phyloP scores from a whole-genome alignment of 2,888 invertebrate species.

The Drosophila dives region DNA sequence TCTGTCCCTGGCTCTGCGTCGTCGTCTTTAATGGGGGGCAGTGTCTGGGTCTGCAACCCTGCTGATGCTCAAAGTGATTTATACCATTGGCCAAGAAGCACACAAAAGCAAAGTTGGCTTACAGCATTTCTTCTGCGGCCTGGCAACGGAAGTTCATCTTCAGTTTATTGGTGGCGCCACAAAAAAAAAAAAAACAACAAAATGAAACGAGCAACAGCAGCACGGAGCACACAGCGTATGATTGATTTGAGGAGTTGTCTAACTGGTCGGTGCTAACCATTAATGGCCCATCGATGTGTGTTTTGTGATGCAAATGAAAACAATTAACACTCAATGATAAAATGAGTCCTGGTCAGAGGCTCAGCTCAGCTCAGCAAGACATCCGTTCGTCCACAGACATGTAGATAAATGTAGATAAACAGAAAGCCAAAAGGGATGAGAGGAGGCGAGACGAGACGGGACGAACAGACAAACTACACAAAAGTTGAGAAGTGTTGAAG shows the following conservation, averaged over 20 bases:
- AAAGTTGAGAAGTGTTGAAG: conserved; percentile 78
- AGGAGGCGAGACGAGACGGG: not conserved
- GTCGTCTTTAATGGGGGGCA: conserved; percentile 23
- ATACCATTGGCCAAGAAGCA: conserved; percentile 67
- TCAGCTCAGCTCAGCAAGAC: conserved; percentile 25
- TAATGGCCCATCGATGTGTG: conserved; percentile 74
- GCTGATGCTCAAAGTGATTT: conserved; percentile 64
- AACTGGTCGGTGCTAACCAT: conserved; percentile 48
- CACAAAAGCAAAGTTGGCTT: conserved; percentile 44
- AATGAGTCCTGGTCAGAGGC: conserved; percentile 59
- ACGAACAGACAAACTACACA: conserved; percentile 62
- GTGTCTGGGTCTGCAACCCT: conserved; percentile 3
- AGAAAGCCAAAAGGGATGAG: conserved; percentile 12
- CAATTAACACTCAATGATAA: conserved; percentile 78
- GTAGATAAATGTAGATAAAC: conserved; percentile 32
- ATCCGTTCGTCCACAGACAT: conserved; percentile 25
- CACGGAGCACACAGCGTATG: conserved; percentile 56
- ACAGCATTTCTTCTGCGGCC: conserved; percentile 10
- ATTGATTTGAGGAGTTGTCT: conserved; percentile 41
- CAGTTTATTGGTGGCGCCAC: conserved; percentile 75
- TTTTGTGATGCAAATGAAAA: conserved; percentile 76
- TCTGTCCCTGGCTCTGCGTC: conserved; percentile 35
- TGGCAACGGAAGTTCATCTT: conserved; percentile 75
- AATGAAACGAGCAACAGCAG: conserved; percentile 1
- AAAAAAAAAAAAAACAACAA: not conserved